Evolutionary conservation across 92 coral and sea anemone species (phyloP).

Genomic region (Siderastrea siderea): DNA sequence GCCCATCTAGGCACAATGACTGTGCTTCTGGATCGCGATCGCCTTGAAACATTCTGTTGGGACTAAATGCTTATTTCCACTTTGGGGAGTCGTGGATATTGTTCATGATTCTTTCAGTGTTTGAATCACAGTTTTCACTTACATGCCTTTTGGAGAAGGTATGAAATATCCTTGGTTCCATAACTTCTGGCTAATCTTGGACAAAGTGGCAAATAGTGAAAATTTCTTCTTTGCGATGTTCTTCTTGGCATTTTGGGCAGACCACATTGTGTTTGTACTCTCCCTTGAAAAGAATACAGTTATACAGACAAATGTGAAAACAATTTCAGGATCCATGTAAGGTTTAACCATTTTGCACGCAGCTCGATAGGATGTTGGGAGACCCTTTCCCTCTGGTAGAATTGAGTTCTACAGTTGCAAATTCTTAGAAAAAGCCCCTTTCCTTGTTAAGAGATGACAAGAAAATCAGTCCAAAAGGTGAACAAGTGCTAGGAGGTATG

Average conservation of each 20-base stretch:
- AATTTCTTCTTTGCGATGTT: conserved; percentile 38
- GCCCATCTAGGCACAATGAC: conserved; percentile 51
- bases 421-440: no score
- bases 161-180: conserved; percentile 46
- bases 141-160: conserved; percentile 52
- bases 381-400: not conserved
- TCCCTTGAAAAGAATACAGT: not conserved
- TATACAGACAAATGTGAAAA: not conserved
- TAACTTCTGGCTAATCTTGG: conserved; percentile 56
- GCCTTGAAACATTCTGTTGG: conserved; percentile 19
- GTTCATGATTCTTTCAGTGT: conserved; percentile 7
- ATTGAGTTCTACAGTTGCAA: not conserved
- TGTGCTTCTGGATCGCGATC: conserved; percentile 61
- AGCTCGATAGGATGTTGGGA: not conserved
- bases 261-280: not conserved
- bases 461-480: no score
- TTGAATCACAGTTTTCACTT: not conserved
- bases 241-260: conserved; percentile 1
- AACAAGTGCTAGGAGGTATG: no score
- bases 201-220: conserved; percentile 60
- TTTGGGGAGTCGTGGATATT: conserved; percentile 59
- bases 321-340: not conserved
- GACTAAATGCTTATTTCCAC: conserved; percentile 56
- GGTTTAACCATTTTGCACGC: not conserved
- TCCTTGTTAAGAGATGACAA: no score